Evolutionary conservation across 1,140 invertebrate genomes (phyloP).

Genomic region (Caenorhabditis remanei): DNA sequence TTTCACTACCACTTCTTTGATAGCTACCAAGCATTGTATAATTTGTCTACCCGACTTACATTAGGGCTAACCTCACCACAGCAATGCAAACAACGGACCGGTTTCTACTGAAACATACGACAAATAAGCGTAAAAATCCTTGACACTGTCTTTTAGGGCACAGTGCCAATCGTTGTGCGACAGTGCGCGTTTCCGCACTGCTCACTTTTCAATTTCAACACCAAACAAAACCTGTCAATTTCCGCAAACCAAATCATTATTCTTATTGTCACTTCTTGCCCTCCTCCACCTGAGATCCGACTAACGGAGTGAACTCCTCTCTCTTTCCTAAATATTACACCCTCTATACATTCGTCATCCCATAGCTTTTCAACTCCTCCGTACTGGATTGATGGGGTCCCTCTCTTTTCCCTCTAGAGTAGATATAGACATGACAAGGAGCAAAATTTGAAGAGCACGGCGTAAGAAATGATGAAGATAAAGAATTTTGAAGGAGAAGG

Average conservation of each 20-base stretch:
- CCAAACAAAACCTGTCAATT: neutral
- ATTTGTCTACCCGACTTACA: no score
- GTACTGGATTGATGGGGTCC: neutral
- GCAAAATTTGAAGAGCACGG: neutral
- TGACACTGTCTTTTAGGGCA: no score
- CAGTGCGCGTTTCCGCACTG: no score
- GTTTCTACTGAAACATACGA: no score
- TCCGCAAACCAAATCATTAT: conserved; percentile 17
- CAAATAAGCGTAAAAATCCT: no score
- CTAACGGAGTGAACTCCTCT: conserved; percentile 3
- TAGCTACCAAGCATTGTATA: no score
- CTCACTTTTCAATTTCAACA: no score
- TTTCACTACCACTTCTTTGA: no score
- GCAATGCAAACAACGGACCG: no score
- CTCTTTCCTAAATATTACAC: neutral
- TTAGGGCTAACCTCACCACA: no score
- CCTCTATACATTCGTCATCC: neutral
- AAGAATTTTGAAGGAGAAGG: neutral
- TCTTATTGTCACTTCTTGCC: conserved; percentile 19
- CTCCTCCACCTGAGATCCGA: neutral
- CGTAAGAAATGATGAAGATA: neutral
- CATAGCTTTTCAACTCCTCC: neutral
- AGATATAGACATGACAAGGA: neutral
- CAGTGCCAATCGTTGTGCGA: no score
- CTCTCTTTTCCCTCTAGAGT: neutral